These are phyloP conservation scores for Bolinopsis microptera DNA, from an alignment of 37 sponge, comb jelly and placozoan species.

Conservation along the genomic window DNA sequence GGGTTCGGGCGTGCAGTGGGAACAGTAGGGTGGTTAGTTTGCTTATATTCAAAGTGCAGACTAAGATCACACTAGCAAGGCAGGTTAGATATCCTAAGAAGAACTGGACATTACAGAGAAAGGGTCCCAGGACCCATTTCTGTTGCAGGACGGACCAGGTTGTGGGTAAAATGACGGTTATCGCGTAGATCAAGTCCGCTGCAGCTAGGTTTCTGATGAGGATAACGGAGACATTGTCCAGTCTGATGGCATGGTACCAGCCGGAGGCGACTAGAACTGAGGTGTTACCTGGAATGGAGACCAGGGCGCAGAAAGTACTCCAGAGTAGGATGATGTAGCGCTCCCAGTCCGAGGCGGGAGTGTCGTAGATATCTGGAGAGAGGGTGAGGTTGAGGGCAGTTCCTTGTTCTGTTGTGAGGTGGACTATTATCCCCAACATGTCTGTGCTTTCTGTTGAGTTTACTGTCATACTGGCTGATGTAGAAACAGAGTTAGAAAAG, in stretches of 20 bases:
- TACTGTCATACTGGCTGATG: no score
- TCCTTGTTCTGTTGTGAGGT: no score
- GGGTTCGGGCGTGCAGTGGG: not conserved
- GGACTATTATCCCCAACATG: no score
- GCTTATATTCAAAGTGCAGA: not conserved
- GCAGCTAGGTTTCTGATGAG: not conserved
- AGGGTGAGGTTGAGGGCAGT: not conserved
- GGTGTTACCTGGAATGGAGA: not conserved
- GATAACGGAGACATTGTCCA: not conserved
- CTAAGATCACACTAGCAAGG: not conserved
- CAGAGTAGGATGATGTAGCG: not conserved
- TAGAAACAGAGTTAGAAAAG: no score
- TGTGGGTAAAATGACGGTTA: not conserved
- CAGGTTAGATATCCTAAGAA: not conserved
- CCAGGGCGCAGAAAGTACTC: not conserved
- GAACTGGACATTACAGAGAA: not conserved
- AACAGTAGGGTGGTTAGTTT: not conserved
- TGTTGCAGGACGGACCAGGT: not conserved
- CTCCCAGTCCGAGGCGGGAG: not conserved
- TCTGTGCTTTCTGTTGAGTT: no score
- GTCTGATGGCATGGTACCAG: not conserved
- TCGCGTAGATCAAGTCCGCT: not conserved
- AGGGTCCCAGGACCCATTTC: not conserved
- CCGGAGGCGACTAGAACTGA: not conserved
- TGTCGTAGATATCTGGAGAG: not conserved